Base-by-base conservation (phyloP, 2,797 vertebrate species). In the Sarcoramphus papa region DNA sequence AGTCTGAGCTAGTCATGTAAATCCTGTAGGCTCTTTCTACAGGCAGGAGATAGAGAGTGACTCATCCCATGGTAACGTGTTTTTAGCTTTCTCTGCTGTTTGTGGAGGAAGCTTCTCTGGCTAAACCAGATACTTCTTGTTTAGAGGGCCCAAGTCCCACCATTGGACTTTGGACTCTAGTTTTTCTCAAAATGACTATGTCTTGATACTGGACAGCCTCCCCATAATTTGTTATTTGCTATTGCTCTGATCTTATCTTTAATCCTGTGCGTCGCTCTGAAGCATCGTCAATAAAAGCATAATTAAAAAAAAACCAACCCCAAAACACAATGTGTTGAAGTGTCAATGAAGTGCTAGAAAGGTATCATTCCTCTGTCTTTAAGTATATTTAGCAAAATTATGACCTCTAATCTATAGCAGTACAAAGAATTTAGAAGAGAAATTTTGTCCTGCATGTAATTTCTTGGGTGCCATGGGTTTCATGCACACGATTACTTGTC, bases 1-100 rank as follows among this genome's bases (percentile, higher is more conserved):
- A 77, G 74, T 85, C 93, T 91, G 74, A 94, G 86, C 67, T 79
- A 93, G 74, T 91, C 31, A 57, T 70, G 45, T 92, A 91, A 93
- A 93, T 91, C 35, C 59, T 67, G 77, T 67, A 76, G 86, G 86
- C 51, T 82, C 81, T 80, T 93, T 84, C 65, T 79, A 37, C 43
- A 85, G 74, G 86, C 54, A n/a, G 77, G 30, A 91, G 88, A 24
- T 20, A 6, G 62, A 60, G 47, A 3, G 31, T 97, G 96, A 96
- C 67, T 97, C 89, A 96, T 85, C 31, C 59, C 51, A 20, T 6
- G 63, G 35, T 23, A 92, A 48, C 1, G 2, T 19, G 50, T 27
- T 89, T 93, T 76, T 50, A 85, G 81, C 56, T 89, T 94, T 73
- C 27, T 76, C 51, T 87, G 63, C 35, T 90, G 6, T 51, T 73